A percentile compares a stretch with the other conserved stretches of the same genome.
Evolutionary conservation across 2,113 vertebrate genomes (phyloP).

Genomic region (Catharus bicknelli): DNA sequence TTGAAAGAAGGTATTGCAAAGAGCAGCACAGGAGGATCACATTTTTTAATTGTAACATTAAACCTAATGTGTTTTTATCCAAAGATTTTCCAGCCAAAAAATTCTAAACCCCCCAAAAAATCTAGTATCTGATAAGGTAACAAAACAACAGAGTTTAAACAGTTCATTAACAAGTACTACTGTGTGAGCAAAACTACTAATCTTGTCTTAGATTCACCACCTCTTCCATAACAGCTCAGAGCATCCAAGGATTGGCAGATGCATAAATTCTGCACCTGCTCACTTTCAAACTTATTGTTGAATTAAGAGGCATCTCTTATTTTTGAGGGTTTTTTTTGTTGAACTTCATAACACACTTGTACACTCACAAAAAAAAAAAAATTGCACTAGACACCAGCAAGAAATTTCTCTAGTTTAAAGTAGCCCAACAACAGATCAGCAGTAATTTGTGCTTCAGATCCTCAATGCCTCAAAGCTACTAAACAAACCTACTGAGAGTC

Average conservation of each 20-base stretch:
- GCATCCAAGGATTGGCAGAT: neutral
- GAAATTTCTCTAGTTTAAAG: neutral
- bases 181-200: neutral
- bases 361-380: neutral
- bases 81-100: neutral
- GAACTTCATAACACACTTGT: neutral
- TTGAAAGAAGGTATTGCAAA: neutral
- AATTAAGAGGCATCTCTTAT: neutral
- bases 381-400: neutral
- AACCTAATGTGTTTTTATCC: neutral
- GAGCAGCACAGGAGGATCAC: neutral
- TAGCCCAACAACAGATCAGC: neutral
- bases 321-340: neutral
- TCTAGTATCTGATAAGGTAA: neutral
- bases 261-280: neutral
- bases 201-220: neutral
- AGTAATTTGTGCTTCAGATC: neutral
- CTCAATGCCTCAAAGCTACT: neutral
- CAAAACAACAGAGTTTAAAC: neutral
- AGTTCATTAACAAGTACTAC: neutral
- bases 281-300: neutral
- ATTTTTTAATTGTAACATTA: neutral
- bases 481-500: neutral
- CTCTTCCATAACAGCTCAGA: neutral
- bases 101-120: neutral